Conservation (phyloP, 2,797 vertebrate genomes). For the Petrocephalus sullivani region DNA sequence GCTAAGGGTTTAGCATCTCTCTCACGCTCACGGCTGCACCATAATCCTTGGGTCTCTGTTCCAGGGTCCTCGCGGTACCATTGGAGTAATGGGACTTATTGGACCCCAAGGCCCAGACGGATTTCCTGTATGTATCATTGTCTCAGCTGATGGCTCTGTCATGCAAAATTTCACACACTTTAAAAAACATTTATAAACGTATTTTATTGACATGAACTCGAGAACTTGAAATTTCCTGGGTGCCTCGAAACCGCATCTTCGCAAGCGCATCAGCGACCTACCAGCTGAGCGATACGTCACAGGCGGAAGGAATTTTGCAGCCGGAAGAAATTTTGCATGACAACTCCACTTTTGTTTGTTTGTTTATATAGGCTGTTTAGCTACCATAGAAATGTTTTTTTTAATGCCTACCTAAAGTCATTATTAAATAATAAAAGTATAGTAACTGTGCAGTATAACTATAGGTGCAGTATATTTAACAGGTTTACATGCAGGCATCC, state of each 20-base stretch:
- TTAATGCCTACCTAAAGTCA: not conserved
- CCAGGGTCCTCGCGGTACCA: constrained; percentile 53
- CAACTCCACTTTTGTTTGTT: not conserved
- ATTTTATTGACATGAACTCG: too few relatives aligned
- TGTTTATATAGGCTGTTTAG: not conserved
- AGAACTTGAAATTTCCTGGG: too few relatives aligned
- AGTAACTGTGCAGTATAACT: not conserved
- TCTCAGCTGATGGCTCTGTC: not conserved
- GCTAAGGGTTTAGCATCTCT: not conserved
- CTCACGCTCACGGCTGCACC: not conserved
- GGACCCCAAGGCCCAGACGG: constrained; percentile 58
- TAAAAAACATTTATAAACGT: too few relatives aligned
- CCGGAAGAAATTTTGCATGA: too few relatives aligned
- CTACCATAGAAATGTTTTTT: not conserved
- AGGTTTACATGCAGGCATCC: not conserved
- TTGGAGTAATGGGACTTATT: constrained; percentile 38
- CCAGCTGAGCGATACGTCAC: too few relatives aligned
- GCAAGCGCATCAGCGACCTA: too few relatives aligned
- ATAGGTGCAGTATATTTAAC: not conserved
- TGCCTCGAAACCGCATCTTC: too few relatives aligned
- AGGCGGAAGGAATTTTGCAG: too few relatives aligned
- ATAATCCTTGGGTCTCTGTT: constrained; percentile 14
- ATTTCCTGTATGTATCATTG: constrained; percentile 47
- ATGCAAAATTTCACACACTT: too few relatives aligned
- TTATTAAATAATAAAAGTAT: not conserved